Percentiles rank a stretch among this genome's conserved stretches.
These are phyloP conservation scores for Eidolon dupreanum DNA, from an alignment of 2,797 vertebrate genomes.

Conservation along the genomic window DNA sequence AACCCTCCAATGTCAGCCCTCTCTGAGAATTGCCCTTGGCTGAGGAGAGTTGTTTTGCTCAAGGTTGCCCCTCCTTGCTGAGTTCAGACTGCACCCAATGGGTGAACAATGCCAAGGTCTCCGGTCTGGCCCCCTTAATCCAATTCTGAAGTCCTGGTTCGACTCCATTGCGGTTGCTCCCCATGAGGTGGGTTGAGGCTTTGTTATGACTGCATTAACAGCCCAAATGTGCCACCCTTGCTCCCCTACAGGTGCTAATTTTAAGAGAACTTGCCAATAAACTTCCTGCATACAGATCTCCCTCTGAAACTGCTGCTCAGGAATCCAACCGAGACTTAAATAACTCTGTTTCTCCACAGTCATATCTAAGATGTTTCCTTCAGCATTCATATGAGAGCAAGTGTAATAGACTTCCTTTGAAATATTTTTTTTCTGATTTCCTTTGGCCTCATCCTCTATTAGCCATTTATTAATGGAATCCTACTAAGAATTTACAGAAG, in stretches of 20 bases:
- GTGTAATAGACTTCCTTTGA: not conserved
- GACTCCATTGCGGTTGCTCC: not conserved
- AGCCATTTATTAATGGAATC: not conserved
- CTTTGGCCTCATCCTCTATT: not conserved
- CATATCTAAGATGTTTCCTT: not conserved
- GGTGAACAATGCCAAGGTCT: not conserved
- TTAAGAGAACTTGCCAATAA: not conserved
- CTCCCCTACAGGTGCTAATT: not conserved
- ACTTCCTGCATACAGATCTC: not conserved
- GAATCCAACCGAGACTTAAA: not conserved
- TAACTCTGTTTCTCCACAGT: not conserved
- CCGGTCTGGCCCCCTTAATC: not conserved
- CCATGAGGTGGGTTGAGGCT: not conserved
- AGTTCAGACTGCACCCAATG: not conserved
- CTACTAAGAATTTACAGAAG: not conserved
- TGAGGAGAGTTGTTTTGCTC: not conserved
- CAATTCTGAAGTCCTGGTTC: not conserved
- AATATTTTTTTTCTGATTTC: constrained; percentile 33
- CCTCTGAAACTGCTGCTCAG: not conserved
- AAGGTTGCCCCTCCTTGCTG: not conserved
- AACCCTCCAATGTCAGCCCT: not conserved
- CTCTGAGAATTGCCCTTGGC: not conserved
- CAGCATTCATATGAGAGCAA: not conserved
- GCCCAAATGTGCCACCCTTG: not conserved
- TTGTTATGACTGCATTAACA: not conserved